Evolutionary conservation across 2,797 vertebrate species (phyloP), one percentile per base, ranked within the genome.

Genomic region (Diplodus sargus): DNA sequence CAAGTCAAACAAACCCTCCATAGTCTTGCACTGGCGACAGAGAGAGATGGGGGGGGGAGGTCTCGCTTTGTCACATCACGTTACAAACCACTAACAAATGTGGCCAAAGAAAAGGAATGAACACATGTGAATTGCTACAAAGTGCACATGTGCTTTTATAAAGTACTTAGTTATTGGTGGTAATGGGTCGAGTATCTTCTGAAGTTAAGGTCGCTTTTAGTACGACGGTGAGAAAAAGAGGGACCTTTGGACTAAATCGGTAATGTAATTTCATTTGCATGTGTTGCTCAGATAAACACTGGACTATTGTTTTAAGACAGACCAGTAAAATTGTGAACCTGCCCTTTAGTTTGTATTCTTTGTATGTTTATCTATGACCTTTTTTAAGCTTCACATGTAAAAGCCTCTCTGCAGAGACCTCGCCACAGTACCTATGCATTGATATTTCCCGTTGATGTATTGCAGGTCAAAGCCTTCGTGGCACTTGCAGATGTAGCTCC

Each of bases 401-500:
- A 54, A 39, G 15, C 62, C 43, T 70, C 59, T 17, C 22, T 39
- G 23, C 13, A 51, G 65, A 65, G 48, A 47, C 22, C 47, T 39
- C 42, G 52, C 91, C 94, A 96, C 56, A 30, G 91, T 96, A 99
- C 98, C 98, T 45, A 91, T 90, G 85, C 98, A 99, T 9, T 98
- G 98, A 90, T 98, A 99, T 96, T 97, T 99, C 64, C 98, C 98
- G 48, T 96, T 96, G 18, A 97, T 94, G 94, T 98, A 99, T 87
- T 97, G 94, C 87, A 99, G 95, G 90, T 99, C 97, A 20, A 98
- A 99, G 70, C 98, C 98, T 67, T 97, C 93, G 1, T 97, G 96
- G 73, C 98, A 99, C 79, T 96, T 99, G 97, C 98, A 99, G 91
- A 98, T 95, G 93, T 99, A 99, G 90, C 98, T 99, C 56, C 98